Evolutionary conservation across 2,888 invertebrate genomes (phyloP).

Genomic region (Tupiocoris notatus): DNA sequence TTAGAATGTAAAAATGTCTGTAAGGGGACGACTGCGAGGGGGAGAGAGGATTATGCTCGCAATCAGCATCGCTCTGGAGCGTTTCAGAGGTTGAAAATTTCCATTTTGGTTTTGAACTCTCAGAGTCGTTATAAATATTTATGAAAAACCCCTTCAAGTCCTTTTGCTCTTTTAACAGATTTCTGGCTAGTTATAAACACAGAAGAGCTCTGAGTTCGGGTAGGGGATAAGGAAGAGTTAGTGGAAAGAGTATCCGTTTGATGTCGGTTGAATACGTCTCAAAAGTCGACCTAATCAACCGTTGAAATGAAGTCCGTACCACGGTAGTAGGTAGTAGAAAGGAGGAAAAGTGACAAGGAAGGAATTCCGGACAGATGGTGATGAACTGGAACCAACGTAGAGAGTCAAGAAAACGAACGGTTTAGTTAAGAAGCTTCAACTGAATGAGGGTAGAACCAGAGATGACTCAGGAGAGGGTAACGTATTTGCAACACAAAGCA

Average conservation of each 20-base stretch:
- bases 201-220: too few relatives aligned
- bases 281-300: conserved; percentile 33
- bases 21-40: neutral
- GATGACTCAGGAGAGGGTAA: neutral
- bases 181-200: conserved; percentile 4
- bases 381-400: neutral
- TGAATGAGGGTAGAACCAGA: neutral
- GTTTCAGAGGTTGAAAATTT: neutral
- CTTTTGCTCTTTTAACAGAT: conserved; percentile 7
- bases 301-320: conserved; percentile 24
- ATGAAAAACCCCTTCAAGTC: neutral
- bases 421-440: neutral
- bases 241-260: conserved; percentile 12
- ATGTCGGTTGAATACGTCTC: conserved; percentile 7
- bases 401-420: neutral
- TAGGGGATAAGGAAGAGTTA: neutral
- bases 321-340: too few relatives aligned
- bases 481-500: neutral
- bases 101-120: neutral
- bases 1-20: neutral
- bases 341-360: neutral
- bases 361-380: neutral
- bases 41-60: neutral
- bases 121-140: neutral
- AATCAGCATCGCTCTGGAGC: neutral